These are phyloP conservation scores for Nephrotoma flavescens DNA, from an alignment of 2,888 invertebrate genomes.

Conservation along the genomic window DNA sequence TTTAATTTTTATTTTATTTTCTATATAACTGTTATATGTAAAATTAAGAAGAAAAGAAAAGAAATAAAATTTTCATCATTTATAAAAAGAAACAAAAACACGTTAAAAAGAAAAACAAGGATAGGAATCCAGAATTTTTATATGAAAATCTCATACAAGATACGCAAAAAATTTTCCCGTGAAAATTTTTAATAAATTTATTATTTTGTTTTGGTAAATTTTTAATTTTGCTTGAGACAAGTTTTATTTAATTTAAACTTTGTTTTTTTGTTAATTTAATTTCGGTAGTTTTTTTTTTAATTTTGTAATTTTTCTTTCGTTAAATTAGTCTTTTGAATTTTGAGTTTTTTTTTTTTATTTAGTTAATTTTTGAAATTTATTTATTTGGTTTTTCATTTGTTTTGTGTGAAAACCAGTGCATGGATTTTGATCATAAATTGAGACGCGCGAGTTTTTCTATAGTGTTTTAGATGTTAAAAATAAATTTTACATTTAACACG, in stretches of 20 bases:
- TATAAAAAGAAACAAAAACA: slow-evolving; percentile 2
- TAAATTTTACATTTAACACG: no score
- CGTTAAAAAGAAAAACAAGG: slow-evolving; percentile 1
- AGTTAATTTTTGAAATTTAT: not conserved
- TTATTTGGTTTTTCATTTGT: not conserved
- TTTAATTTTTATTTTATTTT: not conserved
- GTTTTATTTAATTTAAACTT: not conserved
- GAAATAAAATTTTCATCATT: not conserved
- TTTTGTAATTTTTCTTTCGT: not conserved
- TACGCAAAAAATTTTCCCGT: not conserved
- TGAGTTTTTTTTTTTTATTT: not conserved
- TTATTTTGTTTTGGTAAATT: not conserved
- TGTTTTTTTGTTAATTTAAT: not conserved
- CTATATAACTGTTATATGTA: not conserved
- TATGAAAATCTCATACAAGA: not conserved
- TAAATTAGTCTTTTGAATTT: not conserved
- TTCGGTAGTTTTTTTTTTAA: not conserved
- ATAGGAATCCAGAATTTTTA: slow-evolving; percentile 1
- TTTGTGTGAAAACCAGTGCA: not conserved
- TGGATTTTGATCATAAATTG: no score
- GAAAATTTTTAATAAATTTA: not conserved
- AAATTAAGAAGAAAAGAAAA: not conserved
- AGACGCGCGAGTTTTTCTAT: no score
- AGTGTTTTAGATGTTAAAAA: no score
- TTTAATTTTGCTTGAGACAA: not conserved